Percentiles rank a stretch among this genome's conserved stretches.
Conservation (phyloP, 1,140 invertebrate genomes). For the Cyclina sinensis region DNA sequence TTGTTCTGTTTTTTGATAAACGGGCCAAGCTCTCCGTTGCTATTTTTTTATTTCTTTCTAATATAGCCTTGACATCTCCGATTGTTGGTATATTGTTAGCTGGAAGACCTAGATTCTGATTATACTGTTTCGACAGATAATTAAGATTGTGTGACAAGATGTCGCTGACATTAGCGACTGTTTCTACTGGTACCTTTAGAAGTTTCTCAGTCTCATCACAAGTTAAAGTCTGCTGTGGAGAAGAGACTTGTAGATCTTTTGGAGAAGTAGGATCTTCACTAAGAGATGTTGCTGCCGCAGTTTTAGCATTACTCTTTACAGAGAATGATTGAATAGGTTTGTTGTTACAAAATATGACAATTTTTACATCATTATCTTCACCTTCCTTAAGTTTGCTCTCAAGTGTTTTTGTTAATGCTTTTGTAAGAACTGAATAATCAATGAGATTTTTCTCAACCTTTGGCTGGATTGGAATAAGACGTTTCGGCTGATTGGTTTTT, state of each 20-base stretch:
- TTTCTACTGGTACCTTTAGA: not conserved
- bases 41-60: constrained; percentile 32
- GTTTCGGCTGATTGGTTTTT: not conserved
- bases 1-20: not conserved
- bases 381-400: constrained; percentile 43
- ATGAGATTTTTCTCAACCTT: constrained; percentile 34
- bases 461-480: not conserved
- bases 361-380: constrained; percentile 56
- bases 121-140: not conserved
- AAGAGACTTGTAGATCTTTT: not conserved
- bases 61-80: constrained; percentile 1
- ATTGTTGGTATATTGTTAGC: not conserved
- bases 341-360: constrained; percentile 65
- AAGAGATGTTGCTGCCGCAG: no score
- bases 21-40: constrained; percentile 19
- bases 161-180: not conserved
- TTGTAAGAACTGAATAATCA: constrained; percentile 53
- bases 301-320: constrained; percentile 49
- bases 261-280: not conserved
- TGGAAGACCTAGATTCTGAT: not conserved
- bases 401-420: constrained; percentile 45
- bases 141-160: not conserved
- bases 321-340: constrained; percentile 62
- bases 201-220: not conserved
- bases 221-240: not conserved